phyloP scores from a whole-genome alignment of 2,113 vertebrate species.

The Alaudala cheleensis region DNA sequence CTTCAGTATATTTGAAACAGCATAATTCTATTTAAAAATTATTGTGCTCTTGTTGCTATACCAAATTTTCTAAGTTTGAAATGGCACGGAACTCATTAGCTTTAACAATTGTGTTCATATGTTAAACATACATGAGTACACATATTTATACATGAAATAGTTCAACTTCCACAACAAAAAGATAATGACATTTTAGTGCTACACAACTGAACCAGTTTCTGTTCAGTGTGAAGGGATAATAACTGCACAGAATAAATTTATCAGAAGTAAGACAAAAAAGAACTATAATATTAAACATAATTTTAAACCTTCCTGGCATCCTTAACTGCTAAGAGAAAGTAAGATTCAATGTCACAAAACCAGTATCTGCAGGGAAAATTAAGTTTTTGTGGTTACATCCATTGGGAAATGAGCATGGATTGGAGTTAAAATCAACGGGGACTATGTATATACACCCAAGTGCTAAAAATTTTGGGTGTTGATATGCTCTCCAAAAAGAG shows the following conservation, averaged over 20 bases:
- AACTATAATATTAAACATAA: background rate
- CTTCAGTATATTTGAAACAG: background rate
- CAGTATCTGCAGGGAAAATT: background rate
- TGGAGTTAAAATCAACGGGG: background rate
- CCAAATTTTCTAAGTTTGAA: background rate
- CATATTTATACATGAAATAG: background rate
- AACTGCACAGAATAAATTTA: background rate
- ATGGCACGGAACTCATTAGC: background rate
- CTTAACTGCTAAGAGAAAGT: background rate
- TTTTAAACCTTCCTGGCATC: background rate
- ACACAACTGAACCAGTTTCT: background rate
- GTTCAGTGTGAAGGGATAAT: background rate
- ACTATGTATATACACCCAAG: background rate
- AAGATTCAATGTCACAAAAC: background rate
- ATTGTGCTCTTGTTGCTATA: background rate
- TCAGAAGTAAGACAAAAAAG: background rate
- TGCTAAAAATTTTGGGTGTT: background rate
- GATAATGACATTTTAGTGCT: background rate
- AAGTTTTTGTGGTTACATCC: background rate
- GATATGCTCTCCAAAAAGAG: background rate
- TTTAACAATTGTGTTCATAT: background rate
- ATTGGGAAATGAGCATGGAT: background rate
- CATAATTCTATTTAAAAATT: background rate
- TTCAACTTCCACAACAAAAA: background rate
- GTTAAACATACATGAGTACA: background rate